Evolutionary conservation across 2,888 invertebrate genomes (phyloP), one percentile per base, ranked within the genome.

Genomic region (Hesperia comma): DNA sequence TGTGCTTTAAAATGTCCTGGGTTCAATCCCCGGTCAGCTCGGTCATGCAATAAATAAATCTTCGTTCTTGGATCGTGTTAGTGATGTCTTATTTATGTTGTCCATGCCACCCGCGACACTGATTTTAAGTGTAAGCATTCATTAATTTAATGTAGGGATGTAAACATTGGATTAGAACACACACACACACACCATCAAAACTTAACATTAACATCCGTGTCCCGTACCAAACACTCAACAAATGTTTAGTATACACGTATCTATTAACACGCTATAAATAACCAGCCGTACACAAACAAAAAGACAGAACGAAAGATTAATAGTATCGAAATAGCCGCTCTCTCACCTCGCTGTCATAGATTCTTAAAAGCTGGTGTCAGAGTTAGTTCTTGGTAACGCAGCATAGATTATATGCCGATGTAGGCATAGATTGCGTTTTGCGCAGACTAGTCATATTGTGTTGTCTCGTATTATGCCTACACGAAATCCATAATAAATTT

Each of bases 291-390:
- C 61, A 69, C 33, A 68, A 40, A 72, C 70, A 61, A 68, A 71
- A 61, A 61, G 68, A 69, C 43, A 46, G 17, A 49, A 57, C 68
- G 69, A 72, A 61, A 70, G 67, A 74, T 73, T 72, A 72, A 73
- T 72, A 63, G 70, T 19, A 67, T 70, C 43, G 54, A 37, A 71
- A 71, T 70, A 72, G 72, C 61, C 68, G 66, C 61, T 72, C 70
- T 63, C 68, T 53, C 67, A 63, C 60, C 58, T 57, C 58, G 57
- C 40, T 63, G 63, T 63, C 56, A 63, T 37, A 63, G 77, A 85
- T 84, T 80, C 82, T 74, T 73, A 71, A 69, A 69, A 70, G 76
- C 79, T 85, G 84, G 85, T 84, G 82, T 84, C 84, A 86, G 80
- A 64, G 66, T 68, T 70, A 72, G 71, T 84, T 85, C 84, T 81